Conservation (phyloP, 2,797 vertebrate species). For the Aeoliscus strigatus region DNA sequence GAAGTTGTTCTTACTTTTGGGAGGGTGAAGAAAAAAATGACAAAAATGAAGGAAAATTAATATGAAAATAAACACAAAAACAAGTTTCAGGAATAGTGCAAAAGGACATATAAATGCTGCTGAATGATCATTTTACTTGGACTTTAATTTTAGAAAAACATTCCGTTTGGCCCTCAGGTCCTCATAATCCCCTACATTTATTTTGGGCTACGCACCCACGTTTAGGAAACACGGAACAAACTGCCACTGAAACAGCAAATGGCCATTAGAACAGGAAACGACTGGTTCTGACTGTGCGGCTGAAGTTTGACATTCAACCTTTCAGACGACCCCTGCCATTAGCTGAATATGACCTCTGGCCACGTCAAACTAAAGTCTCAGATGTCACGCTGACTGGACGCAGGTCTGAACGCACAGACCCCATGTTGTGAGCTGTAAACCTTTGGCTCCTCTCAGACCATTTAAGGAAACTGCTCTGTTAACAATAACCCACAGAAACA, state of each 20-base stretch:
- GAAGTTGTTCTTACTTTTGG: no score
- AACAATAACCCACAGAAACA: neutral
- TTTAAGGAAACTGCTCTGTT: no score
- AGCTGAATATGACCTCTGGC: conserved; percentile 37
- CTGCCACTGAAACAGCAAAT: conserved; percentile 14
- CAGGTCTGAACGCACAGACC: conserved; percentile 19
- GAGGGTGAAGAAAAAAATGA: no score
- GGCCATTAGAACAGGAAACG: conserved; percentile 46
- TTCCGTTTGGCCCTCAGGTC: neutral
- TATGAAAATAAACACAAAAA: no score
- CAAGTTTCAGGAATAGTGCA: no score
- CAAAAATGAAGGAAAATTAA: no score
- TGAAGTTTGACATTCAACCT: conserved; percentile 47
- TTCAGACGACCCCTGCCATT: conserved; percentile 34
- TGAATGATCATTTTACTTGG: no score
- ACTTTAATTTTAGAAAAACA: no score
- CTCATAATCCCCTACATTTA: conserved; percentile 27
- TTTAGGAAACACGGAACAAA: conserved; percentile 26
- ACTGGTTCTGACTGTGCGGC: conserved; percentile 24
- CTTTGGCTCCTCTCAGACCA: no score
- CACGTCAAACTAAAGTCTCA: conserved; percentile 24
- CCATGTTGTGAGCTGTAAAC: no score
- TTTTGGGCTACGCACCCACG: conserved; percentile 4
- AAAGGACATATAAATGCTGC: no score
- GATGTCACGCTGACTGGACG: conserved; percentile 35